Percentiles rank a stretch among this genome's conserved stretches.
Conservation (phyloP, 2,797 vertebrate genomes). For the Acanthopagrus latus region DNA sequence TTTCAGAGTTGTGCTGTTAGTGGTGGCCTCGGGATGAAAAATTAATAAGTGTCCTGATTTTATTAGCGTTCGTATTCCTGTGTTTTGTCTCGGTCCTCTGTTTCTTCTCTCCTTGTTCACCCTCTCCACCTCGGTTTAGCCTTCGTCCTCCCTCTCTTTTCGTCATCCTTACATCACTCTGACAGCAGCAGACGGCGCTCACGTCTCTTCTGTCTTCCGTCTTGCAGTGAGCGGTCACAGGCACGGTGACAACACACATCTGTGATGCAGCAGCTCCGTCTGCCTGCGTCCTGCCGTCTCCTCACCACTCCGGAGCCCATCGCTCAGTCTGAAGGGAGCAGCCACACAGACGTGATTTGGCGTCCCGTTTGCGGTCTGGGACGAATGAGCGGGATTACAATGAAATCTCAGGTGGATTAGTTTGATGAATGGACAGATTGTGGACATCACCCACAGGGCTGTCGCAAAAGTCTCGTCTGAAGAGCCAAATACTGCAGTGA, state of each 20-base stretch:
- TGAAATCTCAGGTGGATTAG: slow-evolving; percentile 45
- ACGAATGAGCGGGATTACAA: slow-evolving; percentile 54
- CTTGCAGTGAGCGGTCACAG: slow-evolving; percentile 14
- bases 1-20: not conserved
- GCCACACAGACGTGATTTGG: slow-evolving; percentile 38
- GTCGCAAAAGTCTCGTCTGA: slow-evolving; percentile 24
- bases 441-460: slow-evolving; percentile 19
- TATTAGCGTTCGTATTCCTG: not conserved
- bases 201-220: slow-evolving; percentile 9
- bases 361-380: not conserved
- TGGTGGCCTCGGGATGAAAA: not conserved
- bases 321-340: slow-evolving; percentile 58
- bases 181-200: slow-evolving; percentile 32
- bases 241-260: slow-evolving; percentile 41
- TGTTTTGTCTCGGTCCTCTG: not conserved
- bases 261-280: slow-evolving; percentile 23
- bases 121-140: not conserved
- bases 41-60: slow-evolving; percentile 1
- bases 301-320: slow-evolving; percentile 44
- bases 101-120: too few relatives aligned
- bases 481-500: slow-evolving; percentile 20
- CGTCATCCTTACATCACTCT: slow-evolving; percentile 21
- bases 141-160: not conserved
- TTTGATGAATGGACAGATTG: slow-evolving; percentile 54
- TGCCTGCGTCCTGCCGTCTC: not conserved